Evolutionary conservation across 1,140 invertebrate genomes (phyloP).

Genomic region (Triops longicaudatus): DNA sequence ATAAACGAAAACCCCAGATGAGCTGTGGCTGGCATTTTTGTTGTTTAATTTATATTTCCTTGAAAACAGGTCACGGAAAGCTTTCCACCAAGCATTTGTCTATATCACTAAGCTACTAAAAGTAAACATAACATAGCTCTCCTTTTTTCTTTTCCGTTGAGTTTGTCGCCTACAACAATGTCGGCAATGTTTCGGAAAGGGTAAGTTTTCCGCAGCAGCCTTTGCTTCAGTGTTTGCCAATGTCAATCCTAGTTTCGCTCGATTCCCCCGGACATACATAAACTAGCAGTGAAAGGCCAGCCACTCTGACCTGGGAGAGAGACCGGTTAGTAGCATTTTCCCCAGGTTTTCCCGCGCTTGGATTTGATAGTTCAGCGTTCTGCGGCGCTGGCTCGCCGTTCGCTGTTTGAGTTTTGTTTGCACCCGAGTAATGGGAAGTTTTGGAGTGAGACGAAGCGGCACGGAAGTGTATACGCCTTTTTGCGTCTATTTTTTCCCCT

Average conservation of each 20-base stretch:
- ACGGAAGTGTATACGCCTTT: conserved; percentile 10
- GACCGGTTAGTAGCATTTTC: too few species aligned
- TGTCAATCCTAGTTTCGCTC: too few species aligned
- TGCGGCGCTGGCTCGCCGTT: background rate
- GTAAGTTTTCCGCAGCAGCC: too few species aligned
- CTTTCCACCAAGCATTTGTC: too few species aligned
- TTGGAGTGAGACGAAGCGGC: background rate
- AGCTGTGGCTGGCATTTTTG: background rate
- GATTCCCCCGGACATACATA: too few species aligned
- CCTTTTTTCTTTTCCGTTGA: background rate
- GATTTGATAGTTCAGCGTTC: background rate
- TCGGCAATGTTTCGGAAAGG: too few species aligned
- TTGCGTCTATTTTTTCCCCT: background rate
- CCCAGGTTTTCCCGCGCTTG: background rate
- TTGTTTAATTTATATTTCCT: too few species aligned
- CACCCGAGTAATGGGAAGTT: background rate
- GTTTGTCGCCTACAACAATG: background rate
- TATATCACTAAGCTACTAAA: too few species aligned
- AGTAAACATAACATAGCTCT: background rate
- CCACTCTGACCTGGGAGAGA: too few species aligned
- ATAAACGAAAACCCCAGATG: background rate
- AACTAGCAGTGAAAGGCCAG: too few species aligned
- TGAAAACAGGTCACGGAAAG: too few species aligned
- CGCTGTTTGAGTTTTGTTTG: background rate
- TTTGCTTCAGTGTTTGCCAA: too few species aligned